Evolutionary conservation across 2,888 invertebrate species (phyloP), one percentile per base, ranked within the genome.

Genomic region (Sphinx pinastri): DNA sequence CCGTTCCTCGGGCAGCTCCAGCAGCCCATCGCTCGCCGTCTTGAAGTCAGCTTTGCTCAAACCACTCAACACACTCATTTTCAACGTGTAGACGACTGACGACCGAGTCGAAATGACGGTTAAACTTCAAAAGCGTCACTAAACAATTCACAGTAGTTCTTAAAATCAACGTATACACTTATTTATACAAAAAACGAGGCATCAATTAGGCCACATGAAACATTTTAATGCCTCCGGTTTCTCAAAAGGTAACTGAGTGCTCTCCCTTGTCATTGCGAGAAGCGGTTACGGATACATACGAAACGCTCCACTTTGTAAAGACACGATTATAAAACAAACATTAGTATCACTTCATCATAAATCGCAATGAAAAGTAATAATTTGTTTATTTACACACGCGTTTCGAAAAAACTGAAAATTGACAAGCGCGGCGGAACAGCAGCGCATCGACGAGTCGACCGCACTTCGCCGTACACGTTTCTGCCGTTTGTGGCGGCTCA

Each of bases 1-100:
- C 84, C 95, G 94, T 81, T 96, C 96, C 87, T 96, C 95, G 71
- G 95, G 95, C 83, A 97, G 94, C 92, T 96, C 96, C 89, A 97
- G 92, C 81, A 97, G 95, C 79, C 97, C 97, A 91, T 96, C 96
- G 84, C 95, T 95, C 74, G 94, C 95, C 81, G 94, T 95, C 82
- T 92, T 94, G 86, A 94, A 91, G 87, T 95, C 95, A 85, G 91
- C 90, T 86, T 94, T 92, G 88, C 91, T 95, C 85, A 95, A 89
- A 87, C 90, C 93, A 92, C 91, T 90, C 78, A 93, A 83, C 86
- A 91, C 91, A 94, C 92, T 94, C 94, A 94, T 94, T 92, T 94
- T 94, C 78, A 88, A 92, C 90, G 91, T 90, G 90, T 91, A 87
- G 85, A 90, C 91, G 90, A 92, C 89, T 90, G 84, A 88, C 87